phyloP scores from a whole-genome alignment of 2,888 invertebrate species.

The Drosophila monieri region DNA sequence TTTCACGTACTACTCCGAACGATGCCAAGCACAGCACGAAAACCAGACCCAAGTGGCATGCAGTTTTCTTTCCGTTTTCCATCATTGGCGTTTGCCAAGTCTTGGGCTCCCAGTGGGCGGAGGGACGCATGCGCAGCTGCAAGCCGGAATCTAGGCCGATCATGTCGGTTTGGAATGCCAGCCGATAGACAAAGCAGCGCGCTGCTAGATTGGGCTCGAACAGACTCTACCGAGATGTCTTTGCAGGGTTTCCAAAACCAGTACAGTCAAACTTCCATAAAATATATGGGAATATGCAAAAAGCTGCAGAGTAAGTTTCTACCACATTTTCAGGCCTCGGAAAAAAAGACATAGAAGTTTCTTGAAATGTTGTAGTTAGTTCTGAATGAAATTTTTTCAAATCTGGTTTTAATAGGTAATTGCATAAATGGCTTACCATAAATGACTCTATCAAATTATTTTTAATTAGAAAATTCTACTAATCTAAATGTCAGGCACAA shows the following conservation, averaged over 20 bases:
- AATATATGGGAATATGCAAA: neutral
- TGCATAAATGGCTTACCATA: no score
- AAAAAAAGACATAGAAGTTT: neutral
- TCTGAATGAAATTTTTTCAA: neutral
- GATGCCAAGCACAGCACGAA: conserved; percentile 28
- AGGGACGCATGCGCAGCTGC: conserved; percentile 38
- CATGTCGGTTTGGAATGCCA: conserved; percentile 56
- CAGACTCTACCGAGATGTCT: conserved; percentile 2
- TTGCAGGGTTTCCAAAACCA: neutral
- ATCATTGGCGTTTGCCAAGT: conserved; percentile 41
- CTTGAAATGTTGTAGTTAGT: neutral
- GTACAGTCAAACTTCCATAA: conserved; percentile 3
- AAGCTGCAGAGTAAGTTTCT: neutral
- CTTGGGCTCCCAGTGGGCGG: conserved; percentile 43
- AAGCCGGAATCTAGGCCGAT: conserved; percentile 58
- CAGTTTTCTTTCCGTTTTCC: conserved; percentile 55
- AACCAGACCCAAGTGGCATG: conserved; percentile 39
- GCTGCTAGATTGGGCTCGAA: conserved; percentile 5
- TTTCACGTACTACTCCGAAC: conserved; percentile 8
- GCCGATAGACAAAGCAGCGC: conserved; percentile 46
- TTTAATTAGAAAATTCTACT: neutral
- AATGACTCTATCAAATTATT: neutral
- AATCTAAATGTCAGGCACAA: neutral
- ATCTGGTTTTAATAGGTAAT: no score
- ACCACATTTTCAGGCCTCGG: no score